Evolutionary conservation across 2,797 vertebrate genomes (phyloP).

Genomic region (Synanceia verrucosa): DNA sequence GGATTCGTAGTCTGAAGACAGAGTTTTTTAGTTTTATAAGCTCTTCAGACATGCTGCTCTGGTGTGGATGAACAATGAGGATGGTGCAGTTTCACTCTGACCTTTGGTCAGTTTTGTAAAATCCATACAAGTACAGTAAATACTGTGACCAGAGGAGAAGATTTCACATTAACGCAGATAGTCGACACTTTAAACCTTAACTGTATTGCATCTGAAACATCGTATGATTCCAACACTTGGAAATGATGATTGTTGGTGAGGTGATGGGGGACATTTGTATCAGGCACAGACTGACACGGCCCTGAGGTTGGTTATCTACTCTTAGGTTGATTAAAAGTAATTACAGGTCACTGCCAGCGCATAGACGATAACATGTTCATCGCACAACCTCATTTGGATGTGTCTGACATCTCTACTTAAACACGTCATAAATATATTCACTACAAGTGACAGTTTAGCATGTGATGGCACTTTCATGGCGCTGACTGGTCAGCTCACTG

Average conservation of each 20-base stretch:
- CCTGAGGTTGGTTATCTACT: neutral
- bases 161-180: neutral
- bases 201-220: too few relatives aligned
- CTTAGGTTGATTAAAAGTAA: neutral
- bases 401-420: neutral
- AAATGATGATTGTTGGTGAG: neutral
- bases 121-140: neutral
- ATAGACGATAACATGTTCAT: neutral
- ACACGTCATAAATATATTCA: neutral
- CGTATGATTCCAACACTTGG: neutral
- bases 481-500: neutral
- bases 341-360: neutral
- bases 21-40: conserved; percentile 10
- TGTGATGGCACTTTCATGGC: neutral
- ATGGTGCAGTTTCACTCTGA: neutral
- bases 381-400: neutral
- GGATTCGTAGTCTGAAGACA: conserved; percentile 8
- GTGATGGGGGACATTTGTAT: neutral
- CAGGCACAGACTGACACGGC: neutral
- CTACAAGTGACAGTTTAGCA: neutral
- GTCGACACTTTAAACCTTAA: neutral
- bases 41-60: neutral
- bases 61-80: neutral
- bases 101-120: neutral
- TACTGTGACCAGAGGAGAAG: too few relatives aligned